phyloP scores from a whole-genome alignment of 2,888 invertebrate species.

The Xestia rhomboidea region DNA sequence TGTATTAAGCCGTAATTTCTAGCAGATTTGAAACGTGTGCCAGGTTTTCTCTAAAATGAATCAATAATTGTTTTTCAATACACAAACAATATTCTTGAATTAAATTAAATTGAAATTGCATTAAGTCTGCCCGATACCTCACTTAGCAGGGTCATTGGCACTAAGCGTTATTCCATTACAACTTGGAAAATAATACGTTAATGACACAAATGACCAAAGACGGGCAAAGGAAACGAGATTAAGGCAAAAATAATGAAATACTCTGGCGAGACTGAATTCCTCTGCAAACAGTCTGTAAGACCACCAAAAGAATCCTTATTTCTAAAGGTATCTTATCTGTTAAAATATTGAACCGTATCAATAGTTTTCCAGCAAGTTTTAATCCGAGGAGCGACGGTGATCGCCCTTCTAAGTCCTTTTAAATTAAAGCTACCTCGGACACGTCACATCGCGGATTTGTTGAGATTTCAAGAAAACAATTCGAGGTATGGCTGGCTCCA shows the following conservation, averaged over 20 bases:
- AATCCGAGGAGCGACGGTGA: conserved; percentile 65
- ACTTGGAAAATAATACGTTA: conserved; percentile 41
- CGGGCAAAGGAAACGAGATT: conserved; percentile 34
- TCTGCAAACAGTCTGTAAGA: conserved; percentile 16
- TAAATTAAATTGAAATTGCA: conserved; percentile 13
- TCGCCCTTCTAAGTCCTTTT: conserved; percentile 71
- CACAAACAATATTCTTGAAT: not conserved
- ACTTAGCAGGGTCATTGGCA: not conserved
- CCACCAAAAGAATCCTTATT: conserved; percentile 33
- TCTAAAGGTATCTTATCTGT: conserved; percentile 38
- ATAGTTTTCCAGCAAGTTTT: conserved; percentile 63
- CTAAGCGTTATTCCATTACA: conserved; percentile 37
- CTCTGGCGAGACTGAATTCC: conserved; percentile 20
- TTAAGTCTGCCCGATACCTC: not conserved
- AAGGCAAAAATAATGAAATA: conserved; percentile 49
- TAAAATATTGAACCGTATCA: conserved; percentile 54
- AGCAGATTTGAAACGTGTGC: not conserved
- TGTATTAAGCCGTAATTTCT: not conserved
- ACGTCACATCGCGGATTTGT: conserved; percentile 63
- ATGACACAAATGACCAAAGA: conserved; percentile 24
- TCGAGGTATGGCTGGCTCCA: conserved; percentile 28
- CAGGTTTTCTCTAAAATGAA: not conserved
- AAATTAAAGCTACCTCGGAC: conserved; percentile 72
- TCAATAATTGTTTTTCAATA: not conserved
- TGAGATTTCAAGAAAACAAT: conserved; percentile 57